phyloP scores from a whole-genome alignment of 1,140 invertebrate species.

The Eufriesea mexicana region DNA sequence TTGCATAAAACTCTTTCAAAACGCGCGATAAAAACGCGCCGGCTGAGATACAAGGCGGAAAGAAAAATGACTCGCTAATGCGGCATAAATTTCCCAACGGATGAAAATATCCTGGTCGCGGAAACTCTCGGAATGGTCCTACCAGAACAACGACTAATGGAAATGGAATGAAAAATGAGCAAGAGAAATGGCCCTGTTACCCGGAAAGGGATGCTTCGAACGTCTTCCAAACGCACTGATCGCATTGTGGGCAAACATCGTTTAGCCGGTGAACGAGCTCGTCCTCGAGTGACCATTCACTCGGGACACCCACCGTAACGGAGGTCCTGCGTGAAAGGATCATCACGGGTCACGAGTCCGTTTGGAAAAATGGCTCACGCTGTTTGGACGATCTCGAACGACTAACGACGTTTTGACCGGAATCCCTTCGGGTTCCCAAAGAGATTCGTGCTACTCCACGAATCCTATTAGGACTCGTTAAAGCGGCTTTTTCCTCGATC shows the following conservation, averaged over 20 bases:
- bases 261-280: slow-evolving; percentile 2
- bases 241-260: slow-evolving; percentile 43
- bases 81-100: neutral
- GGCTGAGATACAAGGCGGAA: neutral
- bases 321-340: slow-evolving; percentile 22
- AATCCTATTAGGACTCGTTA: slow-evolving; percentile 63
- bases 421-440: slow-evolving; percentile 14
- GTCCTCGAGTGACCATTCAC: slow-evolving; percentile 35
- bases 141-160: neutral
- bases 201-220: neutral
- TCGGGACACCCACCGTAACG: neutral
- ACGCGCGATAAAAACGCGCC: neutral
- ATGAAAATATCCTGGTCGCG: neutral
- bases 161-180: neutral
- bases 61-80: neutral
- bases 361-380: slow-evolving; percentile 14
- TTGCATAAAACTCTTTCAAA: neutral
- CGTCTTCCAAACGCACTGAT: neutral
- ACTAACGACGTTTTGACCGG: slow-evolving; percentile 53
- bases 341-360: slow-evolving; percentile 23
- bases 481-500: slow-evolving; percentile 41
- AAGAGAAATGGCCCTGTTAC: neutral
- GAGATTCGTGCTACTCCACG: neutral
- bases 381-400: slow-evolving; percentile 22
- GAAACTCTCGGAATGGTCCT: neutral